A percentile compares a stretch with the other conserved stretches of the same genome.
Conservation (phyloP, 2,888 invertebrate genomes). For the Achlya flavicornis region DNA sequence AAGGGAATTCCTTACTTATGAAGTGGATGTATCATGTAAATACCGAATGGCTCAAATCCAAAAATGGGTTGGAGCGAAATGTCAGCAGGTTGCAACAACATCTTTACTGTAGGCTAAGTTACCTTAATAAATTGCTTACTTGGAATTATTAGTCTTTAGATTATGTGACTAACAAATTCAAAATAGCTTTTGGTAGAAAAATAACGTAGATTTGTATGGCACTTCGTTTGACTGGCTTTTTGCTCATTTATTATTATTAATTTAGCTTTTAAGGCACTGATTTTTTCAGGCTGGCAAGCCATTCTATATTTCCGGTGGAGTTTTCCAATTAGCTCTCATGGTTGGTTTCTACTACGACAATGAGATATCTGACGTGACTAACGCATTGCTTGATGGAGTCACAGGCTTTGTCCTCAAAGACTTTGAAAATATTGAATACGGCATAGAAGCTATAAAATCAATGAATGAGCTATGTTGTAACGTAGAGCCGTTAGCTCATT, state of each 20-base stretch:
- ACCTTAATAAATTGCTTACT: not conserved
- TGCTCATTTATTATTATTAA: not conserved
- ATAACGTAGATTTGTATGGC: too few relatives aligned
- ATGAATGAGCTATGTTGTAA: constrained; percentile 56
- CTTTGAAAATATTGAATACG: constrained; percentile 35
- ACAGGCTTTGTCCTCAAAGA: constrained; percentile 60
- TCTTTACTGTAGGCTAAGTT: not conserved
- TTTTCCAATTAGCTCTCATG: constrained; percentile 45
- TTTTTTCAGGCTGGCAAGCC: constrained; percentile 63
- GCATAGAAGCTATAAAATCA: constrained; percentile 42
- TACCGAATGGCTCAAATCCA: constrained; percentile 57
- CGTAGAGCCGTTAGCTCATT: constrained; percentile 54
- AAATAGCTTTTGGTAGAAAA: too few relatives aligned
- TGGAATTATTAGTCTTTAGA: not conserved
- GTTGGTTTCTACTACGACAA: constrained; percentile 36
- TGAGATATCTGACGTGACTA: constrained; percentile 60
- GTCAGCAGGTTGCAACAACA: constrained; percentile 50
- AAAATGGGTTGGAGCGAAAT: constrained; percentile 63
- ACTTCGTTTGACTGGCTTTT: not conserved
- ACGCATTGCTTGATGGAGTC: constrained; percentile 62
- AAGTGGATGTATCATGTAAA: constrained; percentile 43
- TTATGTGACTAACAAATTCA: too few relatives aligned
- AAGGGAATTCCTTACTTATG: constrained; percentile 62
- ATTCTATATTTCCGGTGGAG: constrained; percentile 59
- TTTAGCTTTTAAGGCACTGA: not conserved